These are phyloP conservation scores for Archaeoteleia sp. DNA, from an alignment of 2,888 invertebrate species.

Conservation along the genomic window DNA sequence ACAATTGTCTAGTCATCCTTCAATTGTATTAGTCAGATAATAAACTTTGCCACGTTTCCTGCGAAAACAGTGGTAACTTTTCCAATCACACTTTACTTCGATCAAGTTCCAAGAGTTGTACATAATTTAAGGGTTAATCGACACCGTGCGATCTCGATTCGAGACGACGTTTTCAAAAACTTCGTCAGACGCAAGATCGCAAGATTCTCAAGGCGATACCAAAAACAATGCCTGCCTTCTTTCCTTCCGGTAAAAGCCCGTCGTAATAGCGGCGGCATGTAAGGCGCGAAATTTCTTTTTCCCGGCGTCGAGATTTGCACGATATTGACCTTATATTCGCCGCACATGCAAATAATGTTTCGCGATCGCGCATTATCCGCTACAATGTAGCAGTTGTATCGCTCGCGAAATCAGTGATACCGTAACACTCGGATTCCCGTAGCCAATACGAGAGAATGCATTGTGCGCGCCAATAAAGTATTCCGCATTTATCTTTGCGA, in stretches of 20 bases:
- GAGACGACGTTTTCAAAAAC: too few relatives aligned
- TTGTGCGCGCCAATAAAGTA: conserved; percentile 52
- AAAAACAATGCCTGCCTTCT: not conserved
- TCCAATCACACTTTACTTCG: too few relatives aligned
- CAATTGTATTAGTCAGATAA: too few relatives aligned
- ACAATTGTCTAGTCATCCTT: too few relatives aligned
- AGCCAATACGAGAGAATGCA: conserved; percentile 36
- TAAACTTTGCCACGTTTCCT: too few relatives aligned
- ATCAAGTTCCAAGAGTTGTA: too few relatives aligned
- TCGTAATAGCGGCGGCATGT: not conserved
- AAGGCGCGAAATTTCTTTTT: conserved; percentile 4
- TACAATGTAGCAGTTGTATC: conserved; percentile 30
- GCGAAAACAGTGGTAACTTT: too few relatives aligned
- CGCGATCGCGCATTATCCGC: conserved; percentile 31
- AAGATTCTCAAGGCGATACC: too few relatives aligned
- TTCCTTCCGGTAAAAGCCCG: conserved; percentile 17
- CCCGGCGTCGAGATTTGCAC: not conserved
- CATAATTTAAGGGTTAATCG: too few relatives aligned
- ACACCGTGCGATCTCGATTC: too few relatives aligned
- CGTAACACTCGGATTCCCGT: conserved; percentile 39
- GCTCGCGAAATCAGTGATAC: conserved; percentile 42
- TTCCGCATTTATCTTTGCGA: conserved; percentile 45
- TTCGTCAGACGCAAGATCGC: too few relatives aligned
- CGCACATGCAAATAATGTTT: conserved; percentile 27
- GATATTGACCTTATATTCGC: conserved; percentile 11